Base-by-base conservation (phyloP, 1,140 invertebrate species). In the Euglossa dilemma region DNA sequence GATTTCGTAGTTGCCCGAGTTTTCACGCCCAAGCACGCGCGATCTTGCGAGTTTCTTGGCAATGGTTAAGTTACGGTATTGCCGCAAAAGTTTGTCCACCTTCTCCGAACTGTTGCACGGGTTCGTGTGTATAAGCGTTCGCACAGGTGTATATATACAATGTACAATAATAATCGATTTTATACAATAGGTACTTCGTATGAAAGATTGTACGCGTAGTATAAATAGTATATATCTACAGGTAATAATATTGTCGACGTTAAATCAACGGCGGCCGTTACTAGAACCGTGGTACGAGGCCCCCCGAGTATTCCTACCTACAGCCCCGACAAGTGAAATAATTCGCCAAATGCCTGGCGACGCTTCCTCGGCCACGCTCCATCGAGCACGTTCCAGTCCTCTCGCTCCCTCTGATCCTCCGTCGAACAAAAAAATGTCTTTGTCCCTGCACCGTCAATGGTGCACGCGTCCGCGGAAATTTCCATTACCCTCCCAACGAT, bases 161-260 rank as follows among this genome's bases (percentile, higher is more conserved):
- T 80, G 82, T 88, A 85, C 57, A 82, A 71, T 89, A 91, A 67
- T 47, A 75, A 36, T 75, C 47, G 56, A 86, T 89, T 36, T 54
- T 90, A 90, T 87, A 87, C 82, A 87, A 84, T 87, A 86, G n/a
- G 73, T 90, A 89, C 83, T 64, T 86, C 75, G 84, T 87, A 86
- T 70, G 83, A 87, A 91, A 87, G 72, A 84, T 85, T n/a, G n/a
- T n/a, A n/a, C n/a, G n/a, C n/a, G n/a, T n/a, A 85, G 69, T 81
- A 36, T 36, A 4, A 2, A 36, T 85, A 66, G 66, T 85, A 71
- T 88, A 78, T 89, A 91, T 90, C 88, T 92, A 92, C 84, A 89
- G 70, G 89, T 83, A 86, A 87, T 93, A 93, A 87, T 93, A 93
- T 93, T 92, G 92, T 93, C 92, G 79, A 91, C 69, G 84, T 90